A percentile compares a stretch with the other conserved stretches of the same genome.
These are phyloP conservation scores for Dinomys branickii DNA, from an alignment of 2,113 vertebrate genomes.

Conservation along the genomic window DNA sequence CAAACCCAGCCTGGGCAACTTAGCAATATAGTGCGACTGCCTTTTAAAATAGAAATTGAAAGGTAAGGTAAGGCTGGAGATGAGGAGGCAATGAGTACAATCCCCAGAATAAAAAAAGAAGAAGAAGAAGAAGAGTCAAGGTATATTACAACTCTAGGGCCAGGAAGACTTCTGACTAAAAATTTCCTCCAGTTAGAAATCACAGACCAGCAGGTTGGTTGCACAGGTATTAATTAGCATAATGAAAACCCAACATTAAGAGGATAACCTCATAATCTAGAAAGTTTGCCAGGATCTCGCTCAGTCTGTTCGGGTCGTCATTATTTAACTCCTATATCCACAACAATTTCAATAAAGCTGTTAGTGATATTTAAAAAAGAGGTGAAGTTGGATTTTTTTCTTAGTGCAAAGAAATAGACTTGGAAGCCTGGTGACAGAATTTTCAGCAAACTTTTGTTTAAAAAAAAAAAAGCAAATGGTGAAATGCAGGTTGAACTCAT, in stretches of 20 bases:
- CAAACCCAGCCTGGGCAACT: not conserved
- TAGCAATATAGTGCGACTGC: not conserved
- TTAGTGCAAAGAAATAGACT: conserved; percentile 10
- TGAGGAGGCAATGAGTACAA: not conserved
- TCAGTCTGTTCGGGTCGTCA: not conserved
- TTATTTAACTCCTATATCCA: not conserved
- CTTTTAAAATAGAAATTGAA: not conserved
- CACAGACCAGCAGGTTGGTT: not conserved
- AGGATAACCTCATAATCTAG: conserved; percentile 20
- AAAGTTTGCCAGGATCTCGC: conserved; percentile 45
- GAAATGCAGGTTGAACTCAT: not conserved
- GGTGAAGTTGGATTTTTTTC: not conserved
- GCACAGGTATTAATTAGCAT: conserved; percentile 44
- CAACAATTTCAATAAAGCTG: not conserved
- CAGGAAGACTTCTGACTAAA: not conserved
- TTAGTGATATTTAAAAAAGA: conserved; percentile 12
- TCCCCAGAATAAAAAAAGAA: not conserved
- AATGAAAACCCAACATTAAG: not conserved
- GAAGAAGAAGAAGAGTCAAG: not conserved
- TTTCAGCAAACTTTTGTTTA: not conserved
- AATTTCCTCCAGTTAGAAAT: conserved; percentile 39
- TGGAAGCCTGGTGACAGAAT: not conserved
- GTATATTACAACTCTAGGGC: not conserved
- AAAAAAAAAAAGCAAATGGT: not conserved
- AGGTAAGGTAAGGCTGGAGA: not conserved